Base-by-base conservation (phyloP, 2,888 invertebrate genomes). In the Ectemnius cavifrons region DNA sequence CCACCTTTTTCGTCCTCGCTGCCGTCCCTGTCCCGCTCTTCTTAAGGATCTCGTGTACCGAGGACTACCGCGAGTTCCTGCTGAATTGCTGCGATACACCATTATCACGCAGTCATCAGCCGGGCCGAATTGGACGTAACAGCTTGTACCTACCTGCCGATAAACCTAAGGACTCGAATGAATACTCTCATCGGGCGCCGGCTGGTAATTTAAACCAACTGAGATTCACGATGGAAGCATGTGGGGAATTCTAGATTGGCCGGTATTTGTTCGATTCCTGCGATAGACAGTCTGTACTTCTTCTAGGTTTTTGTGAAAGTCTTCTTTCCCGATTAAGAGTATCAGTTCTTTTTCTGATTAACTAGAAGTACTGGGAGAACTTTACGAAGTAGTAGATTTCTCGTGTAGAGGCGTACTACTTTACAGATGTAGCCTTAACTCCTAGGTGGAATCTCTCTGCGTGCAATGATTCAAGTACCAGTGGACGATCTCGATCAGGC, bases 91-190 rank as follows among this genome's bases (percentile, higher is more conserved):
- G 37, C 37, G 37, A 37, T 11, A 6, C 37, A 37, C 37, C 37
- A 37, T 37, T 37, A 37, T 37, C 37, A 37, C 37, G 8, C 37
- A 37, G 37, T 37, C 37, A 37, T 80, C 70, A 76, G 56, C 66
- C 59, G 58, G 68, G 52, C 70, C 81, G 77, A 81, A 81, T 79
- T 81, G 81, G 76, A 73, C 71, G 73, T 77, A 80, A 80, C 78
- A 81, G 60, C 76, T 73, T 81, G 80, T 77, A 81, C 69, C 70
- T 73, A 76, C 80, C 73, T 78, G 57, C 70, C 79, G 81, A 81
- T 81, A 81, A 81, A 71, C 76, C 76, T 71, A 76, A 37, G 65
- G 71, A 77, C 70, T 67, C 69, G 70, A 81, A 76, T 59, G 81
- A 77, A 72, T 77, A 76, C 79, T 66, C 69, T 75, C 69, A 72